Conservation (phyloP, 2,113 vertebrate species). For the Pelusios castaneus region DNA sequence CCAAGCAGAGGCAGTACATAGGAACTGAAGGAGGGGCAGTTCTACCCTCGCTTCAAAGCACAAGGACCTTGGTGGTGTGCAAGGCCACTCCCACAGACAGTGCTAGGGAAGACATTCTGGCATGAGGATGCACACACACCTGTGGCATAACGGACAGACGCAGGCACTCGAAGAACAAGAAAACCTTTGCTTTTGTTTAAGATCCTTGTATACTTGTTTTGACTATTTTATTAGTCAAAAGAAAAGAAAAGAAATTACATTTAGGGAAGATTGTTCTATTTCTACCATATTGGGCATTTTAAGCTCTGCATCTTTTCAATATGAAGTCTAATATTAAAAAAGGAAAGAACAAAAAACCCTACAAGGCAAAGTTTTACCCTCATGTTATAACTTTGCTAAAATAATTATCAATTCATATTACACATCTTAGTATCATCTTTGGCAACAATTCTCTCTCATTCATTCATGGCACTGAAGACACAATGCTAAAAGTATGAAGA, state of each 20-base stretch:
- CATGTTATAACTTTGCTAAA: background rate
- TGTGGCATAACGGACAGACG: background rate
- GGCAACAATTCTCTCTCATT: background rate
- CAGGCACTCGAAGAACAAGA: background rate
- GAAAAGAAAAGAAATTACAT: background rate
- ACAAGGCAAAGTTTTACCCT: conserved; percentile 1
- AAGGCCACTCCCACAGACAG: background rate
- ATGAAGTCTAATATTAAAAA: background rate
- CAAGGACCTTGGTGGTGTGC: background rate
- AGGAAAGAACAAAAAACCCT: background rate
- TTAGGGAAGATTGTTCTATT: background rate
- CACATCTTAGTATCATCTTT: background rate
- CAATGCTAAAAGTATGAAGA: background rate
- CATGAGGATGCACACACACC: background rate
- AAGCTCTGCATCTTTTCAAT: background rate
- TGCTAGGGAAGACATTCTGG: background rate
- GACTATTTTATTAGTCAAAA: background rate
- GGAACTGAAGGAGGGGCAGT: background rate
- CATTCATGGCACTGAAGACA: background rate
- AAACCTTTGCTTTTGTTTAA: background rate
- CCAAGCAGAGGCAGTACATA: background rate
- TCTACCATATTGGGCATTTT: background rate
- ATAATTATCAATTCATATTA: background rate
- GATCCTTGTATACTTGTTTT: background rate
- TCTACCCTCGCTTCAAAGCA: background rate